Base-by-base conservation (phyloP, 2,888 invertebrate genomes). In the Ochropleura plecta region DNA sequence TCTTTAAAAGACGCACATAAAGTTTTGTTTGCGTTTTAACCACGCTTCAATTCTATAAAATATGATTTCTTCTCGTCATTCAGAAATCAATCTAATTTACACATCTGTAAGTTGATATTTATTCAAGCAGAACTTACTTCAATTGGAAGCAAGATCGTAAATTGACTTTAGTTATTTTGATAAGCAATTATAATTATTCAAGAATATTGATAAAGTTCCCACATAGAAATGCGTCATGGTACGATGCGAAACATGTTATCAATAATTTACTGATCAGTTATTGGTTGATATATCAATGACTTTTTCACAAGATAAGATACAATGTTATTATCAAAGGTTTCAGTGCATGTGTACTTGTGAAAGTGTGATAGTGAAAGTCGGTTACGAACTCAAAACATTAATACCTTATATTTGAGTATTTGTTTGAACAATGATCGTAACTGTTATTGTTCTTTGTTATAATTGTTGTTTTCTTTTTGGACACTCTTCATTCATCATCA, bases 151-250 rank as follows among this genome's bases (percentile, higher is more conserved):
- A 44, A 20, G 62, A 12, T n/a, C 44, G n/a, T 62, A n/a, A 62
- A n/a, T 14, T 20, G 44, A 62, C 62, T 62, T 62, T 44, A 62
- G n/a, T n/a, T 62, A 57, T 20, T 72, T 46, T 49, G 75, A 70
- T 84, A 83, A 62, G 0, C 44, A 66, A 48, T 57, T 53, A 53
- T 18, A 72, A 51, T 69, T 57, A 73, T 69, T 65, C 46, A 83
- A 79, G 55, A 65, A 49, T 42, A 64, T 53, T 53, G 64, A 79
- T 68, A 66, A 57, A 30, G 5, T 9, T 9, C 18, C 59, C 68
- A 57, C 62, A 83, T 51, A 12, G 6, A 3, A 51, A 73, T 80
- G 84, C 3, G 69, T 80, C 75, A 84, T 30, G 18, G n/a, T 12
- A 48, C 81, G 40, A 63, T 64, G 55, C 76, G 63, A 51, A 44